Evolutionary conservation across 2,797 vertebrate genomes (phyloP).

Genomic region (Sardinella longiceps): DNA sequence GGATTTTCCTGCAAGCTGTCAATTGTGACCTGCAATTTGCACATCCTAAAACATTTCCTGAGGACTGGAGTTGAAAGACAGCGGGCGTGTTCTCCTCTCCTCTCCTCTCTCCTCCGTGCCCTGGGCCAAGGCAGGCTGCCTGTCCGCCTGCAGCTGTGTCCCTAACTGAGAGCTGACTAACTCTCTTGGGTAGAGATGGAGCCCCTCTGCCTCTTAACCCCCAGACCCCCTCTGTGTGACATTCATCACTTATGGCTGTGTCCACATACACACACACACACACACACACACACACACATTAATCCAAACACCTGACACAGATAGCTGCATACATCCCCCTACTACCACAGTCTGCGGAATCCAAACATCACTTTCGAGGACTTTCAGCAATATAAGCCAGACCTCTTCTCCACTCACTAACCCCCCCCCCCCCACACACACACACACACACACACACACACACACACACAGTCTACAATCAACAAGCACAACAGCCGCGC

Average conservation of each 20-base stretch:
- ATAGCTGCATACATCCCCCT: too few relatives aligned
- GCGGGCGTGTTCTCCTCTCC: not conserved
- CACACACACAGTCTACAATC: not conserved
- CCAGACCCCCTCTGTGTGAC: not conserved
- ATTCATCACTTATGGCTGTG: not conserved
- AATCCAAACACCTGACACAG: too few relatives aligned
- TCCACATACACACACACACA: not conserved
- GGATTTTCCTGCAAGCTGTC: not conserved
- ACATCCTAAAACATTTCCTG: not conserved
- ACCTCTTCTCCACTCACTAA: not conserved
- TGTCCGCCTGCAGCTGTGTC: not conserved
- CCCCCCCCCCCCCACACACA: not conserved
- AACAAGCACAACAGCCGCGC: too few relatives aligned
- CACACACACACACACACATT: not conserved
- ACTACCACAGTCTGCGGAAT: too few relatives aligned
- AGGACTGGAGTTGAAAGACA: not conserved
- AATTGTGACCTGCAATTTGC: not conserved
- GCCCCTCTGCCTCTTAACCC: not conserved
- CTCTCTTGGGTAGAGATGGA: not conserved
- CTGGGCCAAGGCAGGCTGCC: not conserved
- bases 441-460: not conserved
- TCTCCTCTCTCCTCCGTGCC: not conserved
- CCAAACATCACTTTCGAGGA: too few relatives aligned
- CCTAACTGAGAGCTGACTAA: not conserved
- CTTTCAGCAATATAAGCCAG: too few relatives aligned